A percentile compares a stretch with the other conserved stretches of the same genome.
phyloP scores from a whole-genome alignment of 2,113 vertebrate genomes.

The Austrofundulus limnaeus region DNA sequence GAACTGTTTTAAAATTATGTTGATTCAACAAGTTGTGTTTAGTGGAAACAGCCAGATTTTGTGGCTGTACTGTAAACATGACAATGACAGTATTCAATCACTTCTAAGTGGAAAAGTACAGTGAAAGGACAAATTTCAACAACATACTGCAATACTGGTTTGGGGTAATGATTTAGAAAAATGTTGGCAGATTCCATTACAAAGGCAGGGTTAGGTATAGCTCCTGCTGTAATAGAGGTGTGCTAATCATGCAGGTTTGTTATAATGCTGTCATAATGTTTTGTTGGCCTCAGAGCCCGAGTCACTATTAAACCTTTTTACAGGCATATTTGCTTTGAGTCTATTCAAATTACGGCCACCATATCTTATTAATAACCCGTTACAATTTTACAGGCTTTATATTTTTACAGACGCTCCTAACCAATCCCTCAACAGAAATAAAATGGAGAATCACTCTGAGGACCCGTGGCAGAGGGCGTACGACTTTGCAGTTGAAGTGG shows the following conservation, averaged over 20 bases:
- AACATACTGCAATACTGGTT: background rate
- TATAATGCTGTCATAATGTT: background rate
- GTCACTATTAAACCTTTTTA: background rate
- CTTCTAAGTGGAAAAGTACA: background rate
- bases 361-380: background rate
- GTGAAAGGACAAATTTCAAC: background rate
- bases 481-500: constrained; percentile 73
- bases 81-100: too few species aligned
- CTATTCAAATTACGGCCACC: background rate
- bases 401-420: constrained; percentile 18
- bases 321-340: background rate
- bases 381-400: constrained; percentile 8
- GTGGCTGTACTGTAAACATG: too few species aligned
- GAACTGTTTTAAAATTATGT: too few species aligned
- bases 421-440: background rate
- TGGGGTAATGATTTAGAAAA: background rate
- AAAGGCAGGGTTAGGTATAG: constrained; percentile 15
- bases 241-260: constrained; percentile 4
- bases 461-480: constrained; percentile 70
- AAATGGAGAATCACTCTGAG: constrained; percentile 46
- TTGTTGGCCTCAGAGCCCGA: background rate
- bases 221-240: constrained; percentile 9
- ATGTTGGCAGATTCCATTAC: background rate
- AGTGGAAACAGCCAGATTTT: too few species aligned
- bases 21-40: too few species aligned